phyloP scores from a whole-genome alignment of 2,797 vertebrate species.

The Pachyuromys duprasi region DNA sequence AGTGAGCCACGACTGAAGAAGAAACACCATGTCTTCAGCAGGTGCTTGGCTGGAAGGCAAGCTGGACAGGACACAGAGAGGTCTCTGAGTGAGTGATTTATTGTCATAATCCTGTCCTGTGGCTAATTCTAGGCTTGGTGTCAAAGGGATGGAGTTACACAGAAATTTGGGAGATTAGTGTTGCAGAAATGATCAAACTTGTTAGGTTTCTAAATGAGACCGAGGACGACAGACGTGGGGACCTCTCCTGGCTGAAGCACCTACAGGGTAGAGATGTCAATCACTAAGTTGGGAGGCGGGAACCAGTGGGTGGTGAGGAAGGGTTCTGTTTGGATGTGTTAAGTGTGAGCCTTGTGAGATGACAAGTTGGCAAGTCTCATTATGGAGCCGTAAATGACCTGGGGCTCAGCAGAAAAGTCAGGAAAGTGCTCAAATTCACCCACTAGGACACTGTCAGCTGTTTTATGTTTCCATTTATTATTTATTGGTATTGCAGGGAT shows the following conservation, averaged over 20 bases:
- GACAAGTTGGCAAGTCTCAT: background rate
- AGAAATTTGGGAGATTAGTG: background rate
- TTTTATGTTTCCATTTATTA: constrained; percentile 35
- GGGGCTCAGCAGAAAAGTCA: background rate
- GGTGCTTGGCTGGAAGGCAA: background rate
- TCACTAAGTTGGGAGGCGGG: background rate
- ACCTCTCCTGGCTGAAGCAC: background rate
- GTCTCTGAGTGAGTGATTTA: background rate
- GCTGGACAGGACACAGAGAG: background rate
- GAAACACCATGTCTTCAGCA: background rate
- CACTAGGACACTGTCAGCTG: background rate
- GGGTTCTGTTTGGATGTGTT: background rate
- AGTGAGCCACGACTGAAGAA: background rate
- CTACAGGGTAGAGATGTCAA: background rate
- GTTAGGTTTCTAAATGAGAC: background rate
- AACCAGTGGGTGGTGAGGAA: background rate
- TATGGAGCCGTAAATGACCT: background rate
- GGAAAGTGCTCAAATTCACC: background rate
- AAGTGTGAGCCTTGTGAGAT: background rate
- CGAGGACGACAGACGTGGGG: background rate
- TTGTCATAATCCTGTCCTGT: background rate
- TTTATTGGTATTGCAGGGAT: constrained; percentile 26
- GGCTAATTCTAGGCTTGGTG: background rate
- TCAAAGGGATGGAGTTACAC: background rate
- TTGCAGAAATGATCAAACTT: background rate